Conservation (phyloP, 2,113 vertebrate genomes). For the Megaceryle torquata region DNA sequence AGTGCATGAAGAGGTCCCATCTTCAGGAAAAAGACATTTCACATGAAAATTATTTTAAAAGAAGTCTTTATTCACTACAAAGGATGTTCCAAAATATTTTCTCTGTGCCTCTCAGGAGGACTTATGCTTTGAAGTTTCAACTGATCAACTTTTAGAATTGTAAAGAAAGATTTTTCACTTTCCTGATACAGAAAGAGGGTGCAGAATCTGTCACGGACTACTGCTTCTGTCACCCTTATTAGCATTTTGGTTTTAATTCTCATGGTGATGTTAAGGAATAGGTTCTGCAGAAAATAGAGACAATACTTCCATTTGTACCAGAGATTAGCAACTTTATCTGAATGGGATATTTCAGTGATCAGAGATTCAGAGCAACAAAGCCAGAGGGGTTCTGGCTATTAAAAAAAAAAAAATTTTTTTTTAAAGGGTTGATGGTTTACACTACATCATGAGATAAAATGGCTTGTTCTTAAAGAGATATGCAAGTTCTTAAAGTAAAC, state of each 20-base stretch:
- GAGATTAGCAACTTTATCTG: background rate
- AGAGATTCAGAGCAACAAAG: background rate
- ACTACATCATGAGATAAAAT: background rate
- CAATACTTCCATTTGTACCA: background rate
- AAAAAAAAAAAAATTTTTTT: background rate
- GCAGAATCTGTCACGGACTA: background rate
- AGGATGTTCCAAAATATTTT: background rate
- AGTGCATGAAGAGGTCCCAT: background rate
- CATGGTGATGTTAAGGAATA: background rate
- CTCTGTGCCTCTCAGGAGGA: background rate
- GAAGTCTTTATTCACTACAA: background rate
- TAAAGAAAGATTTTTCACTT: background rate
- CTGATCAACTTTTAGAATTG: background rate
- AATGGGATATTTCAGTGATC: background rate
- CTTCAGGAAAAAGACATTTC: background rate
- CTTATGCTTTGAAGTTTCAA: background rate
- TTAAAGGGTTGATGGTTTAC: background rate
- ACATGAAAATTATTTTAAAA: background rate
- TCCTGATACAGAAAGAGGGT: background rate
- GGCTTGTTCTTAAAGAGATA: background rate
- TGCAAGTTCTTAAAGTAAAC: background rate
- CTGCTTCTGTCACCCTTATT: background rate
- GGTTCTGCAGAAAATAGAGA: background rate
- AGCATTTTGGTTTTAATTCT: background rate
- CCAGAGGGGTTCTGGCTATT: background rate